Percentiles rank a stretch among this genome's conserved stretches.
phyloP scores from a whole-genome alignment of 2,888 invertebrate species.

The Drosophila austrosaltans region DNA sequence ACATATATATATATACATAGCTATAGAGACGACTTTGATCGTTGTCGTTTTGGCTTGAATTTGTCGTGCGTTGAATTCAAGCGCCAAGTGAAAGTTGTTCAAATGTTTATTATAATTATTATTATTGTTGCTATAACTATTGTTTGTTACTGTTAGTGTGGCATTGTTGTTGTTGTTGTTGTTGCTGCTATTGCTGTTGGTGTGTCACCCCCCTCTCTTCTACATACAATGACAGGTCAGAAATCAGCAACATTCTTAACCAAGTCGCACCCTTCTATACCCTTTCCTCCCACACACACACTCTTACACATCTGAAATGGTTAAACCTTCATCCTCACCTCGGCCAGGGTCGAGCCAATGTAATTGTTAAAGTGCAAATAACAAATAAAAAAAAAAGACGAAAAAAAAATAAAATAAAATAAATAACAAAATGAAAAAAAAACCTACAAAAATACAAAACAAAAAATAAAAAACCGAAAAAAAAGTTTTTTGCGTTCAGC shows the following conservation, averaged over 20 bases:
- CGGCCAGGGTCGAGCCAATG: constrained; percentile 46
- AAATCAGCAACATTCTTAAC: constrained; percentile 1
- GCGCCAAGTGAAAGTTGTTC: constrained; percentile 82
- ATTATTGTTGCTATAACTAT: constrained; percentile 57
- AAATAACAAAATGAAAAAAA: constrained; percentile 30
- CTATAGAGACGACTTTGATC: constrained; percentile 37
- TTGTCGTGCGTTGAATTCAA: constrained; percentile 81
- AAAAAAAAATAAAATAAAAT: constrained; percentile 32
- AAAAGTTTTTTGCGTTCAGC: constrained; percentile 40
- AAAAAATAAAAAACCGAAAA: constrained; percentile 23
- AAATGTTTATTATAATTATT: constrained; percentile 74
- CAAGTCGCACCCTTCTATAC: not conserved
- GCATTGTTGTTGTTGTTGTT: constrained; percentile 14
- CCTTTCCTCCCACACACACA: no score
- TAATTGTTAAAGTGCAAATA: constrained; percentile 59
- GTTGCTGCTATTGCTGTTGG: constrained; percentile 12
- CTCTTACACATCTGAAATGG: not conserved
- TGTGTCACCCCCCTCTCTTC: not conserved
- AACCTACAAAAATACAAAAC: constrained; percentile 7
- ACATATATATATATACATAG: no score
- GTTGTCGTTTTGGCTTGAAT: constrained; percentile 70
- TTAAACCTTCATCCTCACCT: constrained; percentile 8
- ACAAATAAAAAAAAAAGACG: constrained; percentile 28
- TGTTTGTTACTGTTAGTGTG: constrained; percentile 11
- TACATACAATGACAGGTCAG: not conserved